Percentiles rank a stretch among this genome's conserved stretches.
Conservation (phyloP, 2,797 vertebrate species). For the Thunnus albacares region DNA sequence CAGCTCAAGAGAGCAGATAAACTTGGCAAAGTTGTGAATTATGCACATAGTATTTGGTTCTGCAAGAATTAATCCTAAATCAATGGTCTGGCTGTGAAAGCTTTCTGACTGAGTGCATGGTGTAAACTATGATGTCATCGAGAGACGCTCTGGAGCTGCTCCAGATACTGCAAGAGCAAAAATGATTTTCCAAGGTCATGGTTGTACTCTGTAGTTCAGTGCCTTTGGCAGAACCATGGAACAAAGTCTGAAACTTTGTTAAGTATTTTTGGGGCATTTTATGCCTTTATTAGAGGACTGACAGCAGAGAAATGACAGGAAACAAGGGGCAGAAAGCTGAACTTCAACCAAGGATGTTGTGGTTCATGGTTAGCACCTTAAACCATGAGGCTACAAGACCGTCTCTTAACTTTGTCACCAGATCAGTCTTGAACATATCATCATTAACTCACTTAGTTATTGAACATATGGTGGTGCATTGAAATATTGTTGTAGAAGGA, state of each 20-base stretch:
- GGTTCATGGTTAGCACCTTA: too few species aligned
- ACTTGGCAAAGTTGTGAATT: not conserved
- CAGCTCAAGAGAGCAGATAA: not conserved
- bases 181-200: conserved; percentile 1
- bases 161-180: not conserved
- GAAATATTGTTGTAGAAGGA: too few species aligned
- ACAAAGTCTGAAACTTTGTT: not conserved
- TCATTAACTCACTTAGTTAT: too few species aligned
- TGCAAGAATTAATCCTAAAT: not conserved
- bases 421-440: too few species aligned
- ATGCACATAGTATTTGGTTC: too few species aligned
- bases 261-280: not conserved
- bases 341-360: not conserved
- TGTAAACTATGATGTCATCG: not conserved
- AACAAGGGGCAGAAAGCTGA: too few species aligned
- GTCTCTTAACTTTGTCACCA: too few species aligned
- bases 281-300: not conserved
- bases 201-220: not conserved
- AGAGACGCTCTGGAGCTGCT: not conserved
- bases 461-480: too few species aligned
- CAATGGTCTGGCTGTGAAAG: not conserved
- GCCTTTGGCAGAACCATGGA: not conserved
- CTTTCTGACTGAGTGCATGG: not conserved
- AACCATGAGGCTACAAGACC: too few species aligned
- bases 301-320: not conserved